Base-by-base conservation (phyloP, 92 coral and sea anemone species). In the Montipora capitata region DNA sequence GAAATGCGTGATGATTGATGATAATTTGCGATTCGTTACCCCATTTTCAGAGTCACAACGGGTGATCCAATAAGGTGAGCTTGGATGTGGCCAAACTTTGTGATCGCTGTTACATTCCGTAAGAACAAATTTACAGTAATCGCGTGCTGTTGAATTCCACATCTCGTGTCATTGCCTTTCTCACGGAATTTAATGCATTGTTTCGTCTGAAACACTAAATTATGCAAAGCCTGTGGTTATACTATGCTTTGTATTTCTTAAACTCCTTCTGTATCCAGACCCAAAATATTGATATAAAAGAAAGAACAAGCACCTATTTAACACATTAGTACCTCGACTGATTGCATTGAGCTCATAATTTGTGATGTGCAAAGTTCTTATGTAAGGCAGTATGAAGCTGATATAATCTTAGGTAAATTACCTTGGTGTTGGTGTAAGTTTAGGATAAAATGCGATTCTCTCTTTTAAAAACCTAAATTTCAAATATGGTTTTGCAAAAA, bases 1-100 rank as follows among this genome's bases (percentile, higher is more conserved):
- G 27, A 83, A 83, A 83, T 57, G 87, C 87, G 87, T 83, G 87
- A 83, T 83, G 72, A 83, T 72, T 72, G 87, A 83, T 83, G 87
- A 49, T 83, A 83, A 83, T 72, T 82, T 72, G 56, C 80, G 57
- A 58, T 72, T 72, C 80, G 87, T 72, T n/a, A 42, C 43, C 62
- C 41, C 27, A 0, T 3, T 38, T 38, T 70, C 61, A 10, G 58
- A 75, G 16, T 72, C 87, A 4, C 80, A 8, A 41, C 72, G 79
- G 87, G 80, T 58, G 79, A 57, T 82, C 59, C 42, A 14, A 15
- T 45, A 73, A 48, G 62, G 62, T 73, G 17, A 18, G 79, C 51
- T 52, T 42, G 62, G 51, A 68, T 27, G 58, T 72, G 86, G 7
- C 43, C n/a, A 68, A 74, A 17, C 40, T 81, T 68, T 80, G 27